Conservation (phyloP, 2,797 vertebrate genomes). For the Oreonectes daqikongensis region DNA sequence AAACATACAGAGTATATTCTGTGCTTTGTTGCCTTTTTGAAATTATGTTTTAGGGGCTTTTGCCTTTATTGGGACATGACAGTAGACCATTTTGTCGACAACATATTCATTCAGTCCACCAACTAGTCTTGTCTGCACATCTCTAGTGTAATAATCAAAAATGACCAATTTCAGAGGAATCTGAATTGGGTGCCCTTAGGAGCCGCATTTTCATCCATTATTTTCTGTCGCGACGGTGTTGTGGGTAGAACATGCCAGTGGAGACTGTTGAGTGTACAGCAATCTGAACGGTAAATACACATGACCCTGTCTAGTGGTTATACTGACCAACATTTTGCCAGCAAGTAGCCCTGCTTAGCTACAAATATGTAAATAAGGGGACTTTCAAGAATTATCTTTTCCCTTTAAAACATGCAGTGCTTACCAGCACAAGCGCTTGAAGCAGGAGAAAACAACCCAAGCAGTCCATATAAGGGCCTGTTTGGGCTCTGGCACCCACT, state of each 20-base stretch:
- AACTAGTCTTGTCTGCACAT: neutral
- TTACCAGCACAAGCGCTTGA: conserved; percentile 70
- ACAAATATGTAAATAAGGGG: conserved; percentile 86
- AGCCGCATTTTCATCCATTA: conserved; percentile 1
- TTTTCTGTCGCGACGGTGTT: neutral
- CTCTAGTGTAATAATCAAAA: conserved; percentile 41
- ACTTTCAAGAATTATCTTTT: conserved; percentile 81
- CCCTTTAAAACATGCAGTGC: conserved; percentile 66
- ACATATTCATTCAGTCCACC: neutral
- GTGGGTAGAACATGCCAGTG: conserved; percentile 22
- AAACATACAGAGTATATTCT: neutral
- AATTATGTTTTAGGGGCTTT: no score
- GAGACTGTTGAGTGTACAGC: conserved; percentile 29
- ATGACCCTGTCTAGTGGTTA: conserved; percentile 72
- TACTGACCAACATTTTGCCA: conserved; percentile 71
- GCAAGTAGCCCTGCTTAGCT: conserved; percentile 73
- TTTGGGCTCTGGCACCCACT: conserved; percentile 77
- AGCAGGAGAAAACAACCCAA: conserved; percentile 77
- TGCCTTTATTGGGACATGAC: no score
- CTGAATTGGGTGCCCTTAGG: conserved; percentile 6
- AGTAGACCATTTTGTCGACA: neutral
- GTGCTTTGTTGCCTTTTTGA: no score
- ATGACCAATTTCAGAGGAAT: conserved; percentile 15
- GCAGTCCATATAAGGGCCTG: conserved; percentile 81
- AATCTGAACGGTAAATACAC: conserved; percentile 64